Evolutionary conservation across 2,113 vertebrate genomes (phyloP).

Genomic region (Corythoichthys intestinalis): DNA sequence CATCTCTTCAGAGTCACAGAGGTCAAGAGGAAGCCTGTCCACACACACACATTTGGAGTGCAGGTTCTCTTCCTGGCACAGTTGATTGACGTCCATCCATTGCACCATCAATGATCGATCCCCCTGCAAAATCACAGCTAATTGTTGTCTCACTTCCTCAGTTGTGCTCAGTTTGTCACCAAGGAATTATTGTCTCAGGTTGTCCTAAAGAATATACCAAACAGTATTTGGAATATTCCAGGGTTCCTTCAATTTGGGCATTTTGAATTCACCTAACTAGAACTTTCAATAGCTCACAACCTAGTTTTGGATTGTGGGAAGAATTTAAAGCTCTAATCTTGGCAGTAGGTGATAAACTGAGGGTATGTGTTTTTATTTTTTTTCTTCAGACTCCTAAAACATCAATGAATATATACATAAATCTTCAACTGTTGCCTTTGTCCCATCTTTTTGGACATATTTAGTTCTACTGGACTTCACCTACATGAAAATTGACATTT

Average conservation of each 20-base stretch:
- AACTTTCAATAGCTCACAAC: background rate
- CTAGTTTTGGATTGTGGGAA: background rate
- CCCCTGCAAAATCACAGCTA: conserved; percentile 51
- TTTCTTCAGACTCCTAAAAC: conserved; percentile 1
- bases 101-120: conserved; percentile 87
- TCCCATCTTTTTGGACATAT: no score
- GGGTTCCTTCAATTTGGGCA: background rate
- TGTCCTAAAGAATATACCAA: background rate
- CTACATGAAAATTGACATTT: no score
- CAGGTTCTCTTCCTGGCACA: conserved; percentile 84
- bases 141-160: background rate
- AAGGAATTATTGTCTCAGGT: no score
- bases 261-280: background rate
- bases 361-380: background rate
- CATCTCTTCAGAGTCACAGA: conserved; percentile 80
- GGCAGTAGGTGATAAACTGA: background rate
- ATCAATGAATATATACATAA: no score
- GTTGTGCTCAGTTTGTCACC: background rate
- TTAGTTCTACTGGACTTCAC: no score
- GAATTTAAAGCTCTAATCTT: background rate
- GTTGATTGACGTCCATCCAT: conserved; percentile 95
- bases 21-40: conserved; percentile 83
- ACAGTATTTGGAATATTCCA: background rate
- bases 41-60: conserved; percentile 96
- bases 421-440: no score